Evolutionary conservation across 2,888 invertebrate genomes (phyloP).

Genomic region (Dioctria linearis): DNA sequence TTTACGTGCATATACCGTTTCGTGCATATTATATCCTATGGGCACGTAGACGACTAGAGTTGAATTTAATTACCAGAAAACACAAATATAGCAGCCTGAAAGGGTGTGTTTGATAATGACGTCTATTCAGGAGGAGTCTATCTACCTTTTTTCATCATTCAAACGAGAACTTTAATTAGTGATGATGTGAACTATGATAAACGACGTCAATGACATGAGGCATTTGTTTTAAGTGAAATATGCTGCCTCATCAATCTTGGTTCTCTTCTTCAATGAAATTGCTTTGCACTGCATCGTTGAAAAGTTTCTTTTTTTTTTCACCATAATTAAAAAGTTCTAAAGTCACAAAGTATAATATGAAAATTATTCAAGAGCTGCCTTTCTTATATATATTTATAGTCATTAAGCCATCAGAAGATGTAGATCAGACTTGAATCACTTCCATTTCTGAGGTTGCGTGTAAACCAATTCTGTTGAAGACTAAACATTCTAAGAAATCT

Average conservation of each 20-base stretch:
- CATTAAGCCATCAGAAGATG: too few species aligned
- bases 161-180: not conserved
- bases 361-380: too few species aligned
- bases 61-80: constrained; percentile 43
- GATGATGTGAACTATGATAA: not conserved
- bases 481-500: not conserved
- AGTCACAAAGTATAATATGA: too few species aligned
- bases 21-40: constrained; percentile 30
- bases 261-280: too few species aligned
- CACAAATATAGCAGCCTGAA: not conserved
- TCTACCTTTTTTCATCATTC: not conserved
- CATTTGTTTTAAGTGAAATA: constrained; percentile 1
- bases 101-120: constrained; percentile 18
- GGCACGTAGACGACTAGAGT: not conserved
- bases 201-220: constrained; percentile 6
- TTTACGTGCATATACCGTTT: constrained; percentile 20
- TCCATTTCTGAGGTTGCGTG: too few species aligned
- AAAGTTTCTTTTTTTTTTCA: too few species aligned
- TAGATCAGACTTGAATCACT: too few species aligned
- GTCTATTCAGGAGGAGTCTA: not conserved
- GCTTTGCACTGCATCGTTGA: too few species aligned
- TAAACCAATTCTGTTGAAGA: not conserved
- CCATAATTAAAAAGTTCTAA: too few species aligned
- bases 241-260: not conserved
- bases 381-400: too few species aligned